These are phyloP conservation scores for Cheilosia vulpina DNA, from an alignment of 2,888 invertebrate species.

Conservation along the genomic window DNA sequence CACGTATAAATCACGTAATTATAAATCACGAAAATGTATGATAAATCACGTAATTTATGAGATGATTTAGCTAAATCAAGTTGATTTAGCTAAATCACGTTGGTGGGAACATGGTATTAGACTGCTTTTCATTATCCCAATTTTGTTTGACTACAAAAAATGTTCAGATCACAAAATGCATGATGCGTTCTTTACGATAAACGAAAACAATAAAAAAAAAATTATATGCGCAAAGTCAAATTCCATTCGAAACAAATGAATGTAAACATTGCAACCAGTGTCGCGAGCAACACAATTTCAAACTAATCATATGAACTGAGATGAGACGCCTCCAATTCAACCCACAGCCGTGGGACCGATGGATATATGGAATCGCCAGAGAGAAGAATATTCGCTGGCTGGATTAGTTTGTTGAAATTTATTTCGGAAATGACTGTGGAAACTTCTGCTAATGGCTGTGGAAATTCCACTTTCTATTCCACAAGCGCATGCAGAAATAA, in stretches of 20 bases:
- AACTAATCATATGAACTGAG: constrained; percentile 14
- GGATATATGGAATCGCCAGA: neutral
- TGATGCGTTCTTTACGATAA: neutral
- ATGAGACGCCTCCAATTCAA: neutral
- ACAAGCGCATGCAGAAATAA: constrained; percentile 46
- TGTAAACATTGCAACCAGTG: neutral
- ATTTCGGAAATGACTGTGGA: constrained; percentile 30
- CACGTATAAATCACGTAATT: no score
- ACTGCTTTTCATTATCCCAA: neutral
- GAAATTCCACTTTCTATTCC: constrained; percentile 43
- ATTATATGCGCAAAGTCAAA: neutral
- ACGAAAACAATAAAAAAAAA: neutral
- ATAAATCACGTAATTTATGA: no score
- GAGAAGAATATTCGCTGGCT: neutral
- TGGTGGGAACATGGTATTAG: no score
- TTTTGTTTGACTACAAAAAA: neutral
- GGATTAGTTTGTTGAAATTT: constrained; percentile 20
- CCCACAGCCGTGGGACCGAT: neutral
- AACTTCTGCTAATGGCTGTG: constrained; percentile 41
- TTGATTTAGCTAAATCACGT: no score
- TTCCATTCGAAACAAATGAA: neutral
- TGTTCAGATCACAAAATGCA: neutral
- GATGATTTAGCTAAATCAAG: no score
- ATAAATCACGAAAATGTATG: no score
- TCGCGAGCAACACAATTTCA: neutral